These are phyloP conservation scores for Hemiprocne comata DNA, from an alignment of 2,113 vertebrate genomes.

Conservation along the genomic window DNA sequence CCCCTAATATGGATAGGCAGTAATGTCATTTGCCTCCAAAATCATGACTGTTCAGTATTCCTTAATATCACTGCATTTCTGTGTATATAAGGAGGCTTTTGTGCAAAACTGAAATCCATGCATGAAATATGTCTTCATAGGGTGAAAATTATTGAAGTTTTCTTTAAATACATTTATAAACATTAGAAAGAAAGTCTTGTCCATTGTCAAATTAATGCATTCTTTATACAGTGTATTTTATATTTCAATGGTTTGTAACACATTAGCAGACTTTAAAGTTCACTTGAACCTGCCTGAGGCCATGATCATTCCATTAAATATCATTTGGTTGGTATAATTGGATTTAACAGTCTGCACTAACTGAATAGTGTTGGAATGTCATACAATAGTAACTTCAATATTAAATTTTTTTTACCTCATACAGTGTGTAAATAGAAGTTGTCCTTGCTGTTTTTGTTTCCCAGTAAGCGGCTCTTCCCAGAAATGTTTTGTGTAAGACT, in stretches of 20 bases:
- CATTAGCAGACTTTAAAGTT: background rate
- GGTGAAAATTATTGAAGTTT: background rate
- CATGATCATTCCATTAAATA: background rate
- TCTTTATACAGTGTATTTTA: background rate
- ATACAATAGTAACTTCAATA: background rate
- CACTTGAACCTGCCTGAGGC: background rate
- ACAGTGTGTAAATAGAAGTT: background rate
- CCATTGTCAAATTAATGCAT: background rate
- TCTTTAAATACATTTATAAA: background rate
- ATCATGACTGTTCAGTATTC: background rate
- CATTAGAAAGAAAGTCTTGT: background rate
- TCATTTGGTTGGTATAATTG: background rate
- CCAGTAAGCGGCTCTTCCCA: background rate
- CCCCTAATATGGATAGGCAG: background rate
- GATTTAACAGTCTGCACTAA: background rate
- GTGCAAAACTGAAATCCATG: background rate
- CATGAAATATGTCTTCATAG: background rate
- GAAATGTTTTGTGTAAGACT: background rate
- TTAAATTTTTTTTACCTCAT: background rate
- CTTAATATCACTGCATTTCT: background rate
- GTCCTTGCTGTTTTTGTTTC: background rate
- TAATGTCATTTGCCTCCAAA: background rate
- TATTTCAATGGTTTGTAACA: background rate
- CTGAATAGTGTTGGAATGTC: background rate
- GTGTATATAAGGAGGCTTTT: background rate